These are phyloP conservation scores for Nycticebus coucang DNA, from an alignment of 2,113 vertebrate genomes.

Conservation along the genomic window DNA sequence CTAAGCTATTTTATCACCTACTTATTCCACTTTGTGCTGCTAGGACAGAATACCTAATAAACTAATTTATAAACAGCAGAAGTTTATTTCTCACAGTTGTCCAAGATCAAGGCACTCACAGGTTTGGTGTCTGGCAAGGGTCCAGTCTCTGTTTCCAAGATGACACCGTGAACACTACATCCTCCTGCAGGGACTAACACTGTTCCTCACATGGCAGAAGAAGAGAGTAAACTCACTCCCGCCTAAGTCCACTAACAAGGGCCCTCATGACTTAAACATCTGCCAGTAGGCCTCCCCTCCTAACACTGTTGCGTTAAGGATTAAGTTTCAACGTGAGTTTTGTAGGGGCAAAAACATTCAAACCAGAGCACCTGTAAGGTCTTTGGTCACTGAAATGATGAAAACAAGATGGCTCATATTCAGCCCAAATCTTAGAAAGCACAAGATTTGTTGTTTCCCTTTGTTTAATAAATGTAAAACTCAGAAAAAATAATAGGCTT, in stretches of 20 bases:
- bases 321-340: not conserved
- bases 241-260: not conserved
- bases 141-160: not conserved
- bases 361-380: not conserved
- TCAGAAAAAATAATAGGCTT: not conserved
- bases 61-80: not conserved
- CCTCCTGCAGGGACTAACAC: not conserved
- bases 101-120: not conserved
- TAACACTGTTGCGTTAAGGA: not conserved
- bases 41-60: not conserved
- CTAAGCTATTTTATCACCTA: not conserved
- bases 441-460: not conserved
- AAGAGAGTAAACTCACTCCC: not conserved
- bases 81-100: not conserved
- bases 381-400: constrained; percentile 21
- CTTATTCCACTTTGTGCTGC: not conserved
- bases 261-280: not conserved
- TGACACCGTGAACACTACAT: not conserved
- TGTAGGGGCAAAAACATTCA: not conserved
- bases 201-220: not conserved
- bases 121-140: not conserved
- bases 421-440: not conserved
- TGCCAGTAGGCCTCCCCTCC: not conserved
- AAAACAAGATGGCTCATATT: not conserved
- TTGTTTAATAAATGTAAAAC: not conserved